Base-by-base conservation (phyloP, 2,888 invertebrate genomes). In the Andricus curvator region DNA sequence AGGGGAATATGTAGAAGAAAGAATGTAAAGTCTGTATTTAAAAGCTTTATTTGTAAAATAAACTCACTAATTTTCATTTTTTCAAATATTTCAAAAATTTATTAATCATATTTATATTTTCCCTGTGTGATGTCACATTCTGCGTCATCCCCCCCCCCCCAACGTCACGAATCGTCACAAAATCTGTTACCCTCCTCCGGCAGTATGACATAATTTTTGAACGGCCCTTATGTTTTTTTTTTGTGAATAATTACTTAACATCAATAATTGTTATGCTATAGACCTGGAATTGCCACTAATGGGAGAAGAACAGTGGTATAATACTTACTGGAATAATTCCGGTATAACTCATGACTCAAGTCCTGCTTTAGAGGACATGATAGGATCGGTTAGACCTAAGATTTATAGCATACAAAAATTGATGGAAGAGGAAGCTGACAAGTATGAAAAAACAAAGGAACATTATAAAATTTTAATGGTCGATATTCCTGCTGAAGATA, bases 351-450 rank as follows among this genome's bases (percentile, higher is more conserved):
- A 83, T 8, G 84, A 87, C 9, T 89, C 86, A 22, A 93, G 91
- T 83, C 93, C 93, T 9, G 87, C 93, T 5, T 86, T 93, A 37
- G 86, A 89, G 3, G 93, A 93, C 68, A 88, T 93, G 84, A 85
- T 93, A 9, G 91, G 92, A 5, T 93, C 93, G 65, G 91, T 91
- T 44, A 88, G 94, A 84, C 93, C 93, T 1, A 94, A 94, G 88
- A 92, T 94, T 78, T 93, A 93, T 83, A 91, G 92, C 17, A 89
- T 94, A 74, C 81, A 92, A 17, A 91, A 93, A 84, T 87, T 93
- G 11, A 85, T 94, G 9, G 86, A 88, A 20, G 85, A 89, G 51
- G 91, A 93, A 79, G 78, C 83, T n/a, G 89, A 91, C 2, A 88
- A 85, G 62, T 90, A 91, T 17, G 85, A 92, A 67, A 84, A 89